Evolutionary conservation across 1,140 invertebrate species (phyloP), one percentile per base, ranked within the genome.

Genomic region (Cydia amplana): DNA sequence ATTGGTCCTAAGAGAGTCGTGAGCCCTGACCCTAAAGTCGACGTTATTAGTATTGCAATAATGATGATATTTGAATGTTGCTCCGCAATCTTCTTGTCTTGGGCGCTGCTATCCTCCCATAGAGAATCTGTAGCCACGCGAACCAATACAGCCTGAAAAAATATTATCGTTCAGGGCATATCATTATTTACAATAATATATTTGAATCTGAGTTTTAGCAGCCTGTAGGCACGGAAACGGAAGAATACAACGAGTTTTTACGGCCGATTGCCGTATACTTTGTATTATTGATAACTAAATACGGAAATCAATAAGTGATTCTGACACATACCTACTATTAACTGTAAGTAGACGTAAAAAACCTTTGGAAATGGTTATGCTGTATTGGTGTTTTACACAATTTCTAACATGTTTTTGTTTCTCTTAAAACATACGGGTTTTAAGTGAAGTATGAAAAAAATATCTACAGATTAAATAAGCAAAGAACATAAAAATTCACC

Each of bases 41-140:
- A 85, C 72, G 90, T 92, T 78, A 89, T 60, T 7, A 92, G 64
- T 51, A 91, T 91, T 18, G 89, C 88, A 74, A 92, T 91, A 81
- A 92, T 86, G 67, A 92, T 92, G 55, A 92, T 92, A 84, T 91
- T 91, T 9, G 90, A 79, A 76, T 92, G 91, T 67, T 90, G 87
- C 16, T 74, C 77, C 9, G 91, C 91, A 60, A 89, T 88, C 73
- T 77, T 80, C 63, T 80, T 86, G 75, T 92, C 91, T 74, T 85
- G 83, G 14, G 77, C 64, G 20, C 82, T 85, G 14, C 84, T 79
- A 4, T 87, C 85, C 16, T 74, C 75, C 85, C 85, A 89, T 23
- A 91, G 78, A 28, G 91, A 93, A 76, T 93, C 91, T 43, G 84
- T 80, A 25, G 91, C 91, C 12, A 87, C 86, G 73, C 91, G 84